A percentile compares a stretch with the other conserved stretches of the same genome.
phyloP scores from a whole-genome alignment of 2,888 invertebrate species.

The Thyatira batis region DNA sequence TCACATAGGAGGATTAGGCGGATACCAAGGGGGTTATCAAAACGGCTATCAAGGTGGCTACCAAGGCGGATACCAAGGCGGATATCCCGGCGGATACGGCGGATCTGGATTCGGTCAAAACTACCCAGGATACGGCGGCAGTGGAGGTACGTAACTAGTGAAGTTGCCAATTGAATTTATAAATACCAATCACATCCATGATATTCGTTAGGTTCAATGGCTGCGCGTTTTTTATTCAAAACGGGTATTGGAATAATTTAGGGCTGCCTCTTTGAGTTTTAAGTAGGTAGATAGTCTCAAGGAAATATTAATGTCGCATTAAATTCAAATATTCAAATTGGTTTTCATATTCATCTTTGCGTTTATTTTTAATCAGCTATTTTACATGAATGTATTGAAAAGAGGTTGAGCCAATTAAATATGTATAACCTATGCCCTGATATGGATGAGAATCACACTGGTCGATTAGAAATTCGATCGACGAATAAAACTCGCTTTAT shows the following conservation, averaged over 20 bases:
- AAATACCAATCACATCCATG: background rate
- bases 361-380: no score
- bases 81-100: conserved; percentile 15
- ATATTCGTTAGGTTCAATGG: background rate
- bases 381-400: no score
- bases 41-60: conserved; percentile 23
- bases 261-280: background rate
- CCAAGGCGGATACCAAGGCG: conserved; percentile 13
- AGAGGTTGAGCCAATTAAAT: no score
- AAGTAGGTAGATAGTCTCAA: background rate
- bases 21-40: conserved; percentile 7
- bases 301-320: no score
- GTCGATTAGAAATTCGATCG: no score
- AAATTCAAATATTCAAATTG: no score
- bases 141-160: conserved; percentile 9
- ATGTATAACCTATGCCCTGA: no score
- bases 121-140: conserved; percentile 35
- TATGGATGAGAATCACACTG: no score
- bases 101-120: conserved; percentile 23
- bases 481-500: no score
- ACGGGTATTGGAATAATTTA: background rate
- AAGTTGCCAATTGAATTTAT: background rate
- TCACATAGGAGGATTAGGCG: background rate
- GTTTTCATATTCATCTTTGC: no score
- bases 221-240: background rate